These are phyloP conservation scores for Hydra vulgaris DNA, from an alignment of 30 jellyfish, hydroid and myxozoan genomes.

Conservation along the genomic window DNA sequence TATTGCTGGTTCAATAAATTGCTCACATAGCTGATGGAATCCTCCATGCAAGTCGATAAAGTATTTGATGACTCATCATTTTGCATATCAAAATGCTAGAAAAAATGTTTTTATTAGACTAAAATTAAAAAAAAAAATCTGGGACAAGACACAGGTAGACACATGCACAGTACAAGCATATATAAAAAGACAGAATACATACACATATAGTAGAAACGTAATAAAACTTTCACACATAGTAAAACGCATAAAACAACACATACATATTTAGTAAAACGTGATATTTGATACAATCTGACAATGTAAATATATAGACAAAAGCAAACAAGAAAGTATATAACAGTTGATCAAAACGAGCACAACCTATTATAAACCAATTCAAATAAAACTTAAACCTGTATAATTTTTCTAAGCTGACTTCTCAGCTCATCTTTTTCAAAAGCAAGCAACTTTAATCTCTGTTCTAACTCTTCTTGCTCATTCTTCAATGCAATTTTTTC, in stretches of 20 bases:
- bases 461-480: slow-evolving; percentile 48
- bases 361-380: too few relatives aligned
- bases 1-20: slow-evolving; percentile 15
- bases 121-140: neutral
- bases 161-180: too few relatives aligned
- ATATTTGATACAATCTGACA: too few relatives aligned
- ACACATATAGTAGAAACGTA: too few relatives aligned
- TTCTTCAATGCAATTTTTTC: slow-evolving; percentile 64
- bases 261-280: too few relatives aligned
- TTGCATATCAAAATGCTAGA: slow-evolving; percentile 11
- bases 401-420: slow-evolving; percentile 47
- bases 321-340: too few relatives aligned
- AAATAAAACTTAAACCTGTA: slow-evolving; percentile 39
- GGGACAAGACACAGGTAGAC: too few relatives aligned
- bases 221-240: too few relatives aligned
- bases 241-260: neutral
- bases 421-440: slow-evolving; percentile 43
- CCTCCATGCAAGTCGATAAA: slow-evolving; percentile 25
- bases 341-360: too few relatives aligned
- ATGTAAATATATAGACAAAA: too few relatives aligned
- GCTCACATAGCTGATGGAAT: slow-evolving; percentile 17
- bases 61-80: slow-evolving; percentile 1
- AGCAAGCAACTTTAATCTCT: slow-evolving; percentile 33
- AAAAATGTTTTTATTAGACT: neutral
- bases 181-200: too few relatives aligned